A percentile compares a stretch with the other conserved stretches of the same genome.
phyloP scores from a whole-genome alignment of 2,113 vertebrate genomes.

The Pteropus alecto region DNA sequence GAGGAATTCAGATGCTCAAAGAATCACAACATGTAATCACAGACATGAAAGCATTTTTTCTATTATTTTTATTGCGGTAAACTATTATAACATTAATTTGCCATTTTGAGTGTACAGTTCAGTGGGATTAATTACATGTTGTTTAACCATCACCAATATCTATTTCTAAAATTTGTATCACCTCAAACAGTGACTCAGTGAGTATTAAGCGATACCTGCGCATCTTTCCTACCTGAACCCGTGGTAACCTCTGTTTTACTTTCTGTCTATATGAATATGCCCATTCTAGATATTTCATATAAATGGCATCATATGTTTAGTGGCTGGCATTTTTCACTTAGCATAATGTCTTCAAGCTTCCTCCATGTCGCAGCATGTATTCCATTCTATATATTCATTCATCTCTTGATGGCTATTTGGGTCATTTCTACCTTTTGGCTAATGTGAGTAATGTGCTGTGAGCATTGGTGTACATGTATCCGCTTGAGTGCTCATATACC shows the following conservation, averaged over 20 bases:
- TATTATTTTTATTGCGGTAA: not conserved
- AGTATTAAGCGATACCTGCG: not conserved
- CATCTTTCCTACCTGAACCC: not conserved
- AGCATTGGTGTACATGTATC: not conserved
- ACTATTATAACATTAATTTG: not conserved
- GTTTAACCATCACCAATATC: not conserved
- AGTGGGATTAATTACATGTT: not conserved
- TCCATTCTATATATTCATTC: not conserved
- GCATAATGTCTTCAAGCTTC: not conserved
- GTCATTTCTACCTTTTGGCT: not conserved
- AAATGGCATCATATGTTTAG: not conserved
- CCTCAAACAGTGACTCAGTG: not conserved
- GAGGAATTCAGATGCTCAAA: not conserved
- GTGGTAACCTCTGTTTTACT: not conserved
- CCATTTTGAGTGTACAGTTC: not conserved
- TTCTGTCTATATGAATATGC: not conserved
- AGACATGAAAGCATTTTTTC: not conserved
- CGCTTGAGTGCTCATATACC: not conserved
- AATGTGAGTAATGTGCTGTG: not conserved
- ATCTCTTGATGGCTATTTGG: not conserved
- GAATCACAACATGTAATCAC: not conserved
- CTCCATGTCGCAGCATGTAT: too few species aligned
- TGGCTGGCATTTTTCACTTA: not conserved
- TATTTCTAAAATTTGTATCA: not conserved
- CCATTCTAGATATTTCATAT: not conserved